Conservation (phyloP, 1,140 invertebrate genomes). For the Drosophila subpulchrella region DNA sequence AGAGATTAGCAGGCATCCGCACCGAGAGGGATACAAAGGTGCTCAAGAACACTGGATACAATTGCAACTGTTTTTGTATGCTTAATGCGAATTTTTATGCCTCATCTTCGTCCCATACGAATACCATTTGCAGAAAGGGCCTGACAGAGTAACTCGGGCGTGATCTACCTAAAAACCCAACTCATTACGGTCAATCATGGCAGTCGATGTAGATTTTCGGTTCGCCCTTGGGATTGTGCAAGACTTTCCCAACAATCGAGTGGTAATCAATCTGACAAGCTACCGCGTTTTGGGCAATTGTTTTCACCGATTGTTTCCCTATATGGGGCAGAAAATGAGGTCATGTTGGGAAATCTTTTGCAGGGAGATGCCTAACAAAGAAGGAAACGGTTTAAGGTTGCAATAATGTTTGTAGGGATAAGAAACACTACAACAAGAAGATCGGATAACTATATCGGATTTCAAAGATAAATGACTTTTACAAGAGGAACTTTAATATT, state of each 20-base stretch:
- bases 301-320: conserved; percentile 41
- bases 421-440: conserved; percentile 8
- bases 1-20: conserved; percentile 66
- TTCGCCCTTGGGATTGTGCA: conserved; percentile 15
- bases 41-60: conserved; percentile 48
- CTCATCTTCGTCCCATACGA: conserved; percentile 51
- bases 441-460: conserved; percentile 36
- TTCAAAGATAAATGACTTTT: background rate
- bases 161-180: conserved; percentile 72
- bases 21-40: conserved; percentile 20
- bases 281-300: conserved; percentile 58
- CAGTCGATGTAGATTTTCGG: conserved; percentile 33
- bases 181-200: conserved; percentile 66
- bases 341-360: conserved; percentile 22
- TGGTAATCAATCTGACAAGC: conserved; percentile 62
- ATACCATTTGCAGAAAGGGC: conserved; percentile 48
- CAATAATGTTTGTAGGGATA: conserved; percentile 30
- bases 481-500: background rate
- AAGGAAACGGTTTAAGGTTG: conserved; percentile 23
- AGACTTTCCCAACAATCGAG: conserved; percentile 54
- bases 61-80: conserved; percentile 74
- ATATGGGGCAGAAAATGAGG: conserved; percentile 58
- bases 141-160: conserved; percentile 41
- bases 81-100: conserved; percentile 78
- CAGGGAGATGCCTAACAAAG: conserved; percentile 17